Percentiles rank a stretch among this genome's conserved stretches.
Conservation (phyloP, 2,888 invertebrate genomes). For the Agrilus biguttatus region DNA sequence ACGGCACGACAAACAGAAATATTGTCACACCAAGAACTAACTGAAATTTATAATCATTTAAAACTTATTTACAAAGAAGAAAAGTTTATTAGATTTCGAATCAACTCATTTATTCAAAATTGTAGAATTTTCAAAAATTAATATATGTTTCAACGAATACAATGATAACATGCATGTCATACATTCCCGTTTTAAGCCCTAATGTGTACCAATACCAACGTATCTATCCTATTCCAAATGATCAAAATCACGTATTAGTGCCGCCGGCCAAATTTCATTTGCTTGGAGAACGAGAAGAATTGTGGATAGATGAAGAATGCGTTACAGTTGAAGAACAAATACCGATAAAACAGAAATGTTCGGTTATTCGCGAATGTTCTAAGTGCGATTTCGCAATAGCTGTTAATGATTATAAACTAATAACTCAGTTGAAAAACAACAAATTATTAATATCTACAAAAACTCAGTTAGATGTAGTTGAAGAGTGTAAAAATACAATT, state of each 20-base stretch:
- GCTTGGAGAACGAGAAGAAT: slow-evolving; percentile 1
- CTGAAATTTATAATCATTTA: slow-evolving; percentile 6
- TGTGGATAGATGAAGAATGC: slow-evolving; percentile 7
- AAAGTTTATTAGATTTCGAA: slow-evolving; percentile 6
- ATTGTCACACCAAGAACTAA: slow-evolving; percentile 6
- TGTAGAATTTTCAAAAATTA: slow-evolving; percentile 7
- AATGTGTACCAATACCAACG: slow-evolving; percentile 1
- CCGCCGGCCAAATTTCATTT: slow-evolving; percentile 6
- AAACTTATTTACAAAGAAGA: slow-evolving; percentile 6
- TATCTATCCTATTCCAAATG: slow-evolving; percentile 7
- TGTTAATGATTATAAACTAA: too few species aligned
- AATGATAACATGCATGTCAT: slow-evolving; percentile 7
- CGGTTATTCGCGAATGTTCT: too few species aligned
- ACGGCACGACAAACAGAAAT: slow-evolving; percentile 7
- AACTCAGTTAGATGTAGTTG: too few species aligned
- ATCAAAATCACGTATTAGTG: slow-evolving; percentile 2
- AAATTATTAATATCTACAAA: too few species aligned
- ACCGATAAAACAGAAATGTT: not conserved
- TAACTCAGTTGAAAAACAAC: too few species aligned
- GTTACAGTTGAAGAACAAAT: slow-evolving; percentile 1
- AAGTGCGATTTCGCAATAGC: too few species aligned
- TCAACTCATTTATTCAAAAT: slow-evolving; percentile 6
- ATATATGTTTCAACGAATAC: slow-evolving; percentile 1
- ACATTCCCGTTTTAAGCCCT: slow-evolving; percentile 8
- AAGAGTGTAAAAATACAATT: too few species aligned